phyloP scores from a whole-genome alignment of 2,113 vertebrate species.

The Syngnathus floridae region DNA sequence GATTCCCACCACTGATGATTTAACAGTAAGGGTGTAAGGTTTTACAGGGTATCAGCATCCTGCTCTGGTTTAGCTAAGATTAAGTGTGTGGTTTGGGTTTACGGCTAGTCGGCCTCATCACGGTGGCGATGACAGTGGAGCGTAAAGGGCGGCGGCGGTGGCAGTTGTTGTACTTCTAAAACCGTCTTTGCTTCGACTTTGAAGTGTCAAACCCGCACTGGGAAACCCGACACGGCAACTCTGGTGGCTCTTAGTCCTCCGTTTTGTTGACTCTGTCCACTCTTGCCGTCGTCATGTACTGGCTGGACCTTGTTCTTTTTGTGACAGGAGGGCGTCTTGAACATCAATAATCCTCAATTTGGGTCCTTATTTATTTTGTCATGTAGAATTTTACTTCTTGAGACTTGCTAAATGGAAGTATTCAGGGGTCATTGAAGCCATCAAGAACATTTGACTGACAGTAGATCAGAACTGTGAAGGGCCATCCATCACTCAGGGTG shows the following conservation, averaged over 20 bases:
- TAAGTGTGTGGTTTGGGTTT: background rate
- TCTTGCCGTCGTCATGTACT: background rate
- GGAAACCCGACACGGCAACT: background rate
- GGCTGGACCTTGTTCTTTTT: background rate
- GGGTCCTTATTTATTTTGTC: background rate
- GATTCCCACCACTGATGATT: background rate
- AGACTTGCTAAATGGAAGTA: background rate
- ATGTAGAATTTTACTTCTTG: too few relatives aligned
- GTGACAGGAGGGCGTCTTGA: background rate
- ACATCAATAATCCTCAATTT: background rate
- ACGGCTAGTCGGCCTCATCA: background rate
- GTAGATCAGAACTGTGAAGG: slow-evolving; percentile 8
- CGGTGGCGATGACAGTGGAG: background rate
- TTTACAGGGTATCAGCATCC: background rate
- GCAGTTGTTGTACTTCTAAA: slow-evolving; percentile 7
- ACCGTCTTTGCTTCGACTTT: slow-evolving; percentile 1
- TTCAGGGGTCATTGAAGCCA: background rate
- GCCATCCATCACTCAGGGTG: slow-evolving; percentile 9
- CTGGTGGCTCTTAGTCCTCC: background rate
- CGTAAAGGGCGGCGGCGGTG: background rate
- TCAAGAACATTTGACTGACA: slow-evolving; percentile 19
- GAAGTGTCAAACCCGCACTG: background rate
- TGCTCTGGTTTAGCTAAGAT: background rate
- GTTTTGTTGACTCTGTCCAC: slow-evolving; percentile 9
- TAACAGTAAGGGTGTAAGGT: background rate